phyloP scores from a whole-genome alignment of 2,797 vertebrate genomes.

The Melanotaenia pygmaea region DNA sequence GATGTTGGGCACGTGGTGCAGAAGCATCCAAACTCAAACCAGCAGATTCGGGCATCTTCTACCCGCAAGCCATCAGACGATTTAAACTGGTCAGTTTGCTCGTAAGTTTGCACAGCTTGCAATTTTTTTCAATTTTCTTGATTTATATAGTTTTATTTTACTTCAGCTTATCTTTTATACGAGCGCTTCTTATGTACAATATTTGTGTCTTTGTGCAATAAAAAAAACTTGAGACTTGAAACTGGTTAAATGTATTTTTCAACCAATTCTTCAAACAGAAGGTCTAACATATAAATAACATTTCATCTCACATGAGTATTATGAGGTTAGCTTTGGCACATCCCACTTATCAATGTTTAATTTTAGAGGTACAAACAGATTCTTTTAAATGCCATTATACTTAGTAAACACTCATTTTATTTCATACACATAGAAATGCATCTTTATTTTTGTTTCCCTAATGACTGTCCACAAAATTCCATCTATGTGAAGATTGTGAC shows the following conservation, averaged over 20 bases:
- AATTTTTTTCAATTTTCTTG: neutral
- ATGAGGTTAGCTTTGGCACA: neutral
- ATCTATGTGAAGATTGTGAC: constrained; percentile 19
- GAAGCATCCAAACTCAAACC: neutral
- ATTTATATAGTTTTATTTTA: neutral
- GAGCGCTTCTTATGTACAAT: too few relatives aligned
- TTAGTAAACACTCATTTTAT: neutral
- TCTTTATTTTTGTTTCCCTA: neutral
- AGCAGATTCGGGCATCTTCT: neutral
- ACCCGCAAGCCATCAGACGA: too few relatives aligned
- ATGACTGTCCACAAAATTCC: neutral
- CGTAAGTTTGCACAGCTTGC: too few relatives aligned
- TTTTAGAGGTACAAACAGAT: neutral
- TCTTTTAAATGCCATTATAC: neutral
- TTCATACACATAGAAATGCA: neutral
- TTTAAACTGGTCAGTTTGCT: neutral
- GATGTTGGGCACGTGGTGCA: neutral
- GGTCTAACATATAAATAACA: neutral
- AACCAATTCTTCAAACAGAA: neutral
- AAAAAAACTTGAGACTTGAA: too few relatives aligned
- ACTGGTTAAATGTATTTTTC: neutral
- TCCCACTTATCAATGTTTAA: neutral
- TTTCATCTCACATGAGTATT: neutral
- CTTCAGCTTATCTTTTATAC: too few relatives aligned
- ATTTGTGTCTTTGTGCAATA: too few relatives aligned